Percentiles rank a stretch among this genome's conserved stretches.
These are phyloP conservation scores for Linurgus olivaceus DNA, from an alignment of 2,797 vertebrate genomes.

Conservation along the genomic window DNA sequence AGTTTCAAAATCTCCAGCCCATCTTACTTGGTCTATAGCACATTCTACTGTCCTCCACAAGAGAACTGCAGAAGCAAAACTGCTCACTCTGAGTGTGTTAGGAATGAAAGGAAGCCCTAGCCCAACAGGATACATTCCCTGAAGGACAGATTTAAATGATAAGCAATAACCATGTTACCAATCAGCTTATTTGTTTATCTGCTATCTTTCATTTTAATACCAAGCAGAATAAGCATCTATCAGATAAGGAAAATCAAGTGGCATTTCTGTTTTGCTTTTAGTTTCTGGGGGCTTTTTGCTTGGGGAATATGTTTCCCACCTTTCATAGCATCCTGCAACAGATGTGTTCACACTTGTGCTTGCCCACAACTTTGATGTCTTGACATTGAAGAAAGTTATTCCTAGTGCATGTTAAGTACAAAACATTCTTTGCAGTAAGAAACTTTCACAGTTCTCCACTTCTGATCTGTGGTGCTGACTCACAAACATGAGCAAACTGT, in stretches of 20 bases:
- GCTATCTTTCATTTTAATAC: neutral
- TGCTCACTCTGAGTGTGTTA: neutral
- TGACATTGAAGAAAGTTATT: neutral
- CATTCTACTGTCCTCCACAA: neutral
- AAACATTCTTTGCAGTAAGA: neutral
- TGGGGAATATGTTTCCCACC: neutral
- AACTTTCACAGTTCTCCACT: neutral
- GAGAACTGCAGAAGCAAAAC: neutral
- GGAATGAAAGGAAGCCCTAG: neutral
- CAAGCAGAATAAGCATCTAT: neutral
- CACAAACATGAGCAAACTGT: neutral
- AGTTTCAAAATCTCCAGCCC: neutral
- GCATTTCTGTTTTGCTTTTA: neutral
- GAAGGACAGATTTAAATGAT: neutral
- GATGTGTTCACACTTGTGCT: neutral
- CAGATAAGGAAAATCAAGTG: neutral
- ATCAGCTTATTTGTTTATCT: neutral
- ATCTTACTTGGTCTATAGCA: neutral
- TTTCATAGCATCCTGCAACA: neutral
- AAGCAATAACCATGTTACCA: neutral
- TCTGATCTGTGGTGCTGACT: neutral
- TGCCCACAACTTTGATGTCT: neutral
- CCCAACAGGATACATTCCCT: neutral
- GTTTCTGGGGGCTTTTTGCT: neutral
- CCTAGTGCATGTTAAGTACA: neutral